phyloP scores from a whole-genome alignment of 1,140 invertebrate genomes.

The Pollicipes pollicipes region DNA sequence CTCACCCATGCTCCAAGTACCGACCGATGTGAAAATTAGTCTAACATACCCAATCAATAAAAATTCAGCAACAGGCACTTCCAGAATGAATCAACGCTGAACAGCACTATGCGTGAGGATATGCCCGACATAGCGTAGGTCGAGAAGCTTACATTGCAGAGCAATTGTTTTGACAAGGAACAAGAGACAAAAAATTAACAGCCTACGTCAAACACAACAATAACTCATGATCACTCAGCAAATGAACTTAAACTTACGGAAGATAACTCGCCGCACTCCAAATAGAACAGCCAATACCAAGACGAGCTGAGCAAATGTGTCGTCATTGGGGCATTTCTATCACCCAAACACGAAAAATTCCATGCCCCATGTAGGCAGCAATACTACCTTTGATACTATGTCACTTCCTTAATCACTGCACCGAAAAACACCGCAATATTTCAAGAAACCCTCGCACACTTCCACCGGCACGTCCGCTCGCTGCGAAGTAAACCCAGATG shows the following conservation, averaged over 20 bases:
- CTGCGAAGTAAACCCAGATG: conserved; percentile 1
- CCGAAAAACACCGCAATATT: not conserved
- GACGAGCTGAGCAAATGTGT: not conserved
- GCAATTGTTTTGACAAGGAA: no score
- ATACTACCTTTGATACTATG: not conserved
- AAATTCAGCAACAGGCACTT: no score
- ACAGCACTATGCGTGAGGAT: no score
- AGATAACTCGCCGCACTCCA: not conserved
- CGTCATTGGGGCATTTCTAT: not conserved
- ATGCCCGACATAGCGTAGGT: no score
- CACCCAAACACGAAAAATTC: not conserved
- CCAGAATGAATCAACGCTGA: no score
- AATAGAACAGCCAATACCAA: not conserved
- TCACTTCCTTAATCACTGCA: not conserved
- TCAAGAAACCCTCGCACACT: not conserved
- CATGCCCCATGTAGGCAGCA: not conserved
- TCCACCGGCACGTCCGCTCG: not conserved
- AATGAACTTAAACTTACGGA: not conserved
- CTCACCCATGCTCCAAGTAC: no score
- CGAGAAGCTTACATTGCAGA: no score
- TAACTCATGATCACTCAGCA: no score
- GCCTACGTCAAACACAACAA: no score
- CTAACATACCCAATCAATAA: no score
- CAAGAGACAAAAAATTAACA: no score
- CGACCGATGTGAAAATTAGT: no score